Evolutionary conservation across 2,797 vertebrate species (phyloP), one percentile per base, ranked within the genome.

Genomic region (Miichthys miiuy): DNA sequence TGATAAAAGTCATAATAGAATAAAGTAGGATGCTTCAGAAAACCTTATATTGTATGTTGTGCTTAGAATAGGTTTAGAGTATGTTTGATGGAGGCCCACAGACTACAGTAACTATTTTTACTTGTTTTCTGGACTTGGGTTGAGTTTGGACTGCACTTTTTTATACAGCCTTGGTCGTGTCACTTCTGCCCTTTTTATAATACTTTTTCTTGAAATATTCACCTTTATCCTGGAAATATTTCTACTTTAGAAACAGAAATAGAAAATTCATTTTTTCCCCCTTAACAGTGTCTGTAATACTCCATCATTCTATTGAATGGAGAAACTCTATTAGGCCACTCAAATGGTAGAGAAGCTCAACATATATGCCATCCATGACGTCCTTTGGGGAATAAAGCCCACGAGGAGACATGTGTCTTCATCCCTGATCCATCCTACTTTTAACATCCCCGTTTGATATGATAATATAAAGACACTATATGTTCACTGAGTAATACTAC

Each of bases 381-480:
- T 69, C 51, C 77, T 81, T 68, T 50, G 52, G 81, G 79, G 72
- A 87, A 58, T 51, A 57, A 84, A 85, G n/a, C 82, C 68, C 77
- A 51, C 13, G 75, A 83, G 74, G 51, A 80, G 42, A 44, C 6
- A 41, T 38, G 47, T 9, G 61, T 81, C 78, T 68, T 82, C 48
- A 62, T 79, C 48, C 50, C 52, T 52, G 60, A 84, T 80, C 60
- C 50, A 51, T 52, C 68, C 51, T 38, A 12, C 80, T 77, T 76
- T 56, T 57, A 81, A 81, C 65, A 44, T 57, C 25, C 54, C 27
- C 52, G 68, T 86, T 73, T 83, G 78, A 83, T 79, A 75, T 79
- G 72, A 70, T 86, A 68, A 89, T 77, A 62, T 54, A 25, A 63
- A 80, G 63, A 60, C 77, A 66, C 38, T 8, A 55, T 30, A 62